Base-by-base conservation (phyloP, 1,140 invertebrate genomes). In the Papilio machaon region DNA sequence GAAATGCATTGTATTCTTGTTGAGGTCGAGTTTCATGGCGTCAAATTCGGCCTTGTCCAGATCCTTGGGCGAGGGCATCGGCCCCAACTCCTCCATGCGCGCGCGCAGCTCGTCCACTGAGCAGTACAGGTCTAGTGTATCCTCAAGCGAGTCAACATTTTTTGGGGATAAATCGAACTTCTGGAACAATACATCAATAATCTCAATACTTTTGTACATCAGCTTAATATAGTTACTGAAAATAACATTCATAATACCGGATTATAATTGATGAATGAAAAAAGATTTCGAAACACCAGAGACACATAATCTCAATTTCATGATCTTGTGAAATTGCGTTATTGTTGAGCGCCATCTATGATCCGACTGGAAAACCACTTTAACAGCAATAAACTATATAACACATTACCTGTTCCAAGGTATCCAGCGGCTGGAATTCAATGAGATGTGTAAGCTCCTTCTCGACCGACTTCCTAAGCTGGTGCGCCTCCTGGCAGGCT, bases 61-160 rank as follows among this genome's bases (percentile, higher is more conserved):
- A 6, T 82, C 82, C 15, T 84, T 64, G 38, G 76, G 76, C 83
- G 46, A 85, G 82, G 79, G 85, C 85, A 94, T 90, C 0, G 94
- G 91, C 79, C 94, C 90, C 80, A 95, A 83, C 11, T 86, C 94
- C 54, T 94, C 93, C 80, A 95, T 96, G 79, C 95, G 92, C 80
- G 95, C 94, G 47, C 95, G 82, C 13, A 96, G 85, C 82, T 96
- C 96, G 84, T 96, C 96, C 43, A 96, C 96, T 0, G 96, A 95
- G 89, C 96, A 96, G 85, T 96, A 96, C 47, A 96, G 95, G 76
- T 95, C 95, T 84, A 95, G 86, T 0, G 91, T 91, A 81, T 95
- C 95, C 86, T 95, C 94, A 47, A 95, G 82, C 17, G 95, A 92
- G 80, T 95, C 94, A 74, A 95, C 90, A 67, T 89, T 94, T 85